These are phyloP conservation scores for Hyles vespertilio DNA, from an alignment of 1,140 invertebrate species.

Conservation along the genomic window DNA sequence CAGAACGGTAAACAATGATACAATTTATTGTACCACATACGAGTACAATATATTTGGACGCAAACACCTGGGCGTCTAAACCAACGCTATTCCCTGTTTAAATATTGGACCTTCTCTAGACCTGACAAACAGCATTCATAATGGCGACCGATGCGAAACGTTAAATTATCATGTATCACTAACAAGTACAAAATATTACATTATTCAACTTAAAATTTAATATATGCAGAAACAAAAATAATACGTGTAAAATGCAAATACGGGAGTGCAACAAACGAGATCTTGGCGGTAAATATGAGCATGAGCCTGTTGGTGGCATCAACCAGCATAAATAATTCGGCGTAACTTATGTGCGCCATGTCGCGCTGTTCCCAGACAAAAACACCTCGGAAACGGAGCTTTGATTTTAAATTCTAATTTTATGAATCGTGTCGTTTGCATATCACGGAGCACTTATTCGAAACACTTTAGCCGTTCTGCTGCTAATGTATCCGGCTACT, in stretches of 20 bases:
- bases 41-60: background rate
- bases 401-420: slow-evolving; percentile 74
- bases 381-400: slow-evolving; percentile 62
- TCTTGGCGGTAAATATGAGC: slow-evolving; percentile 54
- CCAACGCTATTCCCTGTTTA: background rate
- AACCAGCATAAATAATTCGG: slow-evolving; percentile 58
- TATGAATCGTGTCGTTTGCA: slow-evolving; percentile 65
- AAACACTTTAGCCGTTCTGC: no score
- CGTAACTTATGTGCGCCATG: slow-evolving; percentile 54
- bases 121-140: background rate
- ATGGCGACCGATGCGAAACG: background rate
- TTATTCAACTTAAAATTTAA: slow-evolving; percentile 4
- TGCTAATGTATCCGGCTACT: no score
- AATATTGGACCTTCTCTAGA: background rate
- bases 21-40: no score
- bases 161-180: slow-evolving; percentile 2
- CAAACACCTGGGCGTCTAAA: background rate
- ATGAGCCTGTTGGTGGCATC: slow-evolving; percentile 52
- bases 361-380: slow-evolving; percentile 54
- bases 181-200: slow-evolving; percentile 4
- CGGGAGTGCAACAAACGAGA: slow-evolving; percentile 49
- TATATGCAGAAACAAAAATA: slow-evolving; percentile 14
- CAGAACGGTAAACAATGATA: no score
- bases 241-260: slow-evolving; percentile 49
- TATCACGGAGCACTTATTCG: slow-evolving; percentile 40